These are phyloP conservation scores for Elgonia sp. DNA, from an alignment of 2,888 invertebrate species.

Conservation along the genomic window DNA sequence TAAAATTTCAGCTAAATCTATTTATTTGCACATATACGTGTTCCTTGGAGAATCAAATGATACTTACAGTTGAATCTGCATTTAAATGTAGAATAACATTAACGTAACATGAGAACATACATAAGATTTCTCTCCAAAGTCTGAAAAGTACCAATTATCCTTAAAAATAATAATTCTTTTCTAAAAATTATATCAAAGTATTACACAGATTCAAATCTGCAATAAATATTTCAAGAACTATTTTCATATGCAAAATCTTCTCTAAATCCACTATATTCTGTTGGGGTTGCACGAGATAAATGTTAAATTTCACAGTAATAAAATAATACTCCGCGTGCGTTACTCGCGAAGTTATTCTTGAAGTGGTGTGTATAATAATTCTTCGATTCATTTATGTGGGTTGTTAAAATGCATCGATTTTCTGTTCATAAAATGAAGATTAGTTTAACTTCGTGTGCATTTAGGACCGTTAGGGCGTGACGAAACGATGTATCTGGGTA, in stretches of 20 bases:
- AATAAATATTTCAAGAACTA: too few species aligned
- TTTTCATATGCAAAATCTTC: too few species aligned
- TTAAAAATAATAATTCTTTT: too few species aligned
- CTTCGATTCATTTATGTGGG: slow-evolving; percentile 28
- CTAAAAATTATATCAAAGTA: too few species aligned
- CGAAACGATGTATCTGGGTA: slow-evolving; percentile 17
- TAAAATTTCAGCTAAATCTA: slow-evolving; percentile 39
- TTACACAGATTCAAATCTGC: too few species aligned
- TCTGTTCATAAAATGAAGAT: slow-evolving; percentile 42
- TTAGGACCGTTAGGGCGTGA: slow-evolving; percentile 35
- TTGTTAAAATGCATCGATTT: slow-evolving; percentile 44
- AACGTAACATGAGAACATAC: neutral
- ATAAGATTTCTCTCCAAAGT: neutral
- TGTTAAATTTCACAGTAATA: slow-evolving; percentile 7
- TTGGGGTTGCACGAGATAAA: neutral
- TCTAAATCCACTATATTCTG: too few species aligned
- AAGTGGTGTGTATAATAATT: slow-evolving; percentile 1
- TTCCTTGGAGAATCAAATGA: slow-evolving; percentile 18
- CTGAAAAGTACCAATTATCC: too few species aligned
- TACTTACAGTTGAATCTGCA: slow-evolving; percentile 1
- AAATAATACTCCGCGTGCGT: neutral
- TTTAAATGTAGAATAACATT: slow-evolving; percentile 21
- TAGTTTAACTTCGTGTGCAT: slow-evolving; percentile 30
- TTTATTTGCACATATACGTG: slow-evolving; percentile 6
- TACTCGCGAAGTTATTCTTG: slow-evolving; percentile 33